Base-by-base conservation (phyloP, 2,797 vertebrate species). In the Chiloscyllium punctatum region DNA sequence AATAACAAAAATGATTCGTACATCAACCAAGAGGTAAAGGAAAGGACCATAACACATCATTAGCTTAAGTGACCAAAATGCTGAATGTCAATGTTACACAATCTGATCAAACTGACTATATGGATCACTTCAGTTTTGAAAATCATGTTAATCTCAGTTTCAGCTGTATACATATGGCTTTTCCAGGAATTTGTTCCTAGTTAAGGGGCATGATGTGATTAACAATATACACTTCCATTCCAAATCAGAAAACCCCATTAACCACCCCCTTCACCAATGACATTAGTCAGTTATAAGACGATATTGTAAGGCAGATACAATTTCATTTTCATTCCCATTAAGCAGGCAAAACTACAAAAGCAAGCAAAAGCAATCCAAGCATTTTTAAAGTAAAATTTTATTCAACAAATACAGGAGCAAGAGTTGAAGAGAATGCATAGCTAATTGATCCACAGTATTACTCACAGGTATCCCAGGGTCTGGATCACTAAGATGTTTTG, bases 341-440 rank as follows among this genome's bases (percentile, higher is more conserved):
- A 37, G n/a, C 90, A 92, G 62, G 33, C 66, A 42, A 69, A 92
- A 92, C 23, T 37, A 69, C 90, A 92, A n/a, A 92, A 92, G 90
- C 90, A 92, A 92, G 90, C 66, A 42, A 92, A 69, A 92, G 90
- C 66, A 9, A 69, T 69, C 69, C 66, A 92, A 69, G n/a, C 62
- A 92, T 66, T 42, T 42, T 69, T 69, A 11, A 92, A 69, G 37
- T 68, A 42, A 69, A 37, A 37, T 68, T 69, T 92, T 68, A 92
- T 69, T 92, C 62, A 92, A 69, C 37, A 69, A 91, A 33, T 66
- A 69, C 66, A 92, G 62, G n/a, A 69, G 69, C 57, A 91, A 66
- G 8, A 37, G 18, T 42, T 68, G 23, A 21, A 25, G 42, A 62
- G 68, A 92, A 92, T 68, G 62, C n/a, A 92, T 18, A 92, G 5